A percentile compares a stretch with the other conserved stretches of the same genome.
These are phyloP conservation scores for Apodemus agrarius DNA, from an alignment of 2,797 vertebrate species.

Conservation along the genomic window DNA sequence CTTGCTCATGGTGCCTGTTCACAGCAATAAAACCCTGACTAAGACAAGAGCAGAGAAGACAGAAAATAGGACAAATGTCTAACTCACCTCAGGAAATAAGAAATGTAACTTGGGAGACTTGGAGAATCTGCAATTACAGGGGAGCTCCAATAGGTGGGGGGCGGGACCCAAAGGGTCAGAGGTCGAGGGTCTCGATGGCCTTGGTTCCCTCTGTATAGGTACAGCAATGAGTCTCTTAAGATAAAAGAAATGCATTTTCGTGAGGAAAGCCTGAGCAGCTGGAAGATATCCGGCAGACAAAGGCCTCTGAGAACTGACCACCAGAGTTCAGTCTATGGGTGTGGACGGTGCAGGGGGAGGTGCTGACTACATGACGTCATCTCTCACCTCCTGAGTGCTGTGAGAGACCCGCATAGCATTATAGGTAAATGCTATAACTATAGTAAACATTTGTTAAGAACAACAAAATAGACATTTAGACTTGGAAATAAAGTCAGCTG, in stretches of 20 bases:
- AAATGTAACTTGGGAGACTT: not conserved
- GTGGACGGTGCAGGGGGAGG: not conserved
- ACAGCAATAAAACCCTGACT: too few relatives aligned
- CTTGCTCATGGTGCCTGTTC: too few relatives aligned
- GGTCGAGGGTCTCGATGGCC: not conserved
- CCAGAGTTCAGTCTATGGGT: not conserved
- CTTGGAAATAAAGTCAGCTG: not conserved
- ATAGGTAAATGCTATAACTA: too few relatives aligned
- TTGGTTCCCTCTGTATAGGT: not conserved
- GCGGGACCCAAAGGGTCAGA: too few relatives aligned
- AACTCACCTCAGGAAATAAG: not conserved
- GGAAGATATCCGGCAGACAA: too few relatives aligned
- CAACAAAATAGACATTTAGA: not conserved
- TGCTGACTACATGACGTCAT: too few relatives aligned
- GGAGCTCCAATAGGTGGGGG: too few relatives aligned
- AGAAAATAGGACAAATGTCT: not conserved
- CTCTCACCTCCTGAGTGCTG: too few relatives aligned
- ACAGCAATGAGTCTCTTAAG: not conserved
- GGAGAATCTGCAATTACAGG: not conserved
- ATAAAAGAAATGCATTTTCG: not conserved
- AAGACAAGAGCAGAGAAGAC: too few relatives aligned
- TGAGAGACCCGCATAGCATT: too few relatives aligned
- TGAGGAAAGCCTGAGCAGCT: too few relatives aligned
- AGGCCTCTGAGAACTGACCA: not conserved
- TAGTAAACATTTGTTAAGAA: too few relatives aligned